Percentiles rank a stretch among this genome's conserved stretches.
Evolutionary conservation across 23 tunicate species (phyloP).

Genomic region (Trididemnum miniatum): DNA sequence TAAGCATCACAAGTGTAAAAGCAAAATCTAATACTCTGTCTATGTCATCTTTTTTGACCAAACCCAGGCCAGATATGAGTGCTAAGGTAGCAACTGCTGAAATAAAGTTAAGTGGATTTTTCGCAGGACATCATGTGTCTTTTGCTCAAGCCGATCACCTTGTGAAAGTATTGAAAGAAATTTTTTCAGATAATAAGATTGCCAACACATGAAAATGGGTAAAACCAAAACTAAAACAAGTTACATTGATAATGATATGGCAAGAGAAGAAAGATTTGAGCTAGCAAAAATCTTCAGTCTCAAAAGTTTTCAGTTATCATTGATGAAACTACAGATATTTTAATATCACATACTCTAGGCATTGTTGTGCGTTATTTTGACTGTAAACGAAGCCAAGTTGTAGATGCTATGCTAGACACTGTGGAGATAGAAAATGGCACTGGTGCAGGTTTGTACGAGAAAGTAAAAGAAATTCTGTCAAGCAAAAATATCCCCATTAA

Average conservation of each 20-base stretch:
- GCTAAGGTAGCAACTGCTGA: background rate
- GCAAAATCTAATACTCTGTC: background rate
- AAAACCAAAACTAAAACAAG: background rate
- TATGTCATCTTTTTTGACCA: background rate
- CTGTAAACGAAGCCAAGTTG: background rate
- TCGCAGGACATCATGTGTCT: background rate
- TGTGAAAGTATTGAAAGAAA: background rate
- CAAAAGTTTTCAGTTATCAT: conserved; percentile 10
- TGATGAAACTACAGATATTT: conserved; percentile 14
- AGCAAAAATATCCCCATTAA: background rate
- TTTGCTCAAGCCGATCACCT: background rate
- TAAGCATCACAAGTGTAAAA: background rate
- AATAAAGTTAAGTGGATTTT: background rate
- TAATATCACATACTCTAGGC: background rate
- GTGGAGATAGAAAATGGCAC: conserved; percentile 8
- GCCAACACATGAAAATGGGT: background rate
- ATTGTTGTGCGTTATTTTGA: conserved; percentile 23
- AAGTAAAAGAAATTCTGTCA: background rate
- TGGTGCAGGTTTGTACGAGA: background rate
- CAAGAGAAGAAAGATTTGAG: conserved; percentile 10
- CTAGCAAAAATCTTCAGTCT: background rate
- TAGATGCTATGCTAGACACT: conserved; percentile 1
- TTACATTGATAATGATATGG: conserved; percentile 7
- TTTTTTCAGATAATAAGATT: background rate
- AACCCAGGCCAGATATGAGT: background rate